Percentiles rank a stretch among this genome's conserved stretches.
These are phyloP conservation scores for Spialia ferax DNA, from an alignment of 2,888 invertebrate species.

Conservation along the genomic window DNA sequence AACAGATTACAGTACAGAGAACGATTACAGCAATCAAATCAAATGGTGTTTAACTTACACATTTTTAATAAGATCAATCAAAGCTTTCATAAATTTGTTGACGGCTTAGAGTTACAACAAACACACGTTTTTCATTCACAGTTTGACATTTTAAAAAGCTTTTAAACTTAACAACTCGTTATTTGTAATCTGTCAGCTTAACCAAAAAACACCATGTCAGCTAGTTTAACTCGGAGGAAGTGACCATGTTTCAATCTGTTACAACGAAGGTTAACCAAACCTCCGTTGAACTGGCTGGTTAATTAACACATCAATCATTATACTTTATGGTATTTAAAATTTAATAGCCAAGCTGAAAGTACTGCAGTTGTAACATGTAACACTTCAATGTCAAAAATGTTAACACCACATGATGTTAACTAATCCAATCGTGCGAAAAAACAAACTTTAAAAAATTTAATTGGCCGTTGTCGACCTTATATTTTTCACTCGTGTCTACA, in stretches of 20 bases:
- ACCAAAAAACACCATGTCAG: background rate
- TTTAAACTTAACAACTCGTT: background rate
- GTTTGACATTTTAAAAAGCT: background rate
- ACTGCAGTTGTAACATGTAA: conserved; percentile 2
- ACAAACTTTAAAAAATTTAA: background rate
- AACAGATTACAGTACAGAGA: too few relatives aligned
- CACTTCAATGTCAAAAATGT: conserved; percentile 12
- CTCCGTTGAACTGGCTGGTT: conserved; percentile 4
- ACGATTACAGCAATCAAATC: too few relatives aligned
- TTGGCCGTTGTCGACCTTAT: background rate
- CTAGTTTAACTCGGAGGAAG: conserved; percentile 3
- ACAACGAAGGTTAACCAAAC: conserved; percentile 13
- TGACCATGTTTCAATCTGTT: conserved; percentile 5
- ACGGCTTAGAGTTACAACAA: too few relatives aligned
- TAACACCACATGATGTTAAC: background rate
- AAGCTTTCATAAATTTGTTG: too few relatives aligned
- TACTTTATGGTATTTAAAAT: background rate
- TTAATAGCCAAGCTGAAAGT: background rate
- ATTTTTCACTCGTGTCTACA: too few relatives aligned
- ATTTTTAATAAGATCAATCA: too few relatives aligned
- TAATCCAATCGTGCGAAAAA: background rate
- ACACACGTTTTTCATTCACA: background rate
- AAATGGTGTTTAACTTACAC: too few relatives aligned
- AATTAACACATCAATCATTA: conserved; percentile 26
- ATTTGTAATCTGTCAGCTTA: conserved; percentile 16